Evolutionary conservation across 2,888 invertebrate genomes (phyloP).

Genomic region (Hypolimnas misippus): DNA sequence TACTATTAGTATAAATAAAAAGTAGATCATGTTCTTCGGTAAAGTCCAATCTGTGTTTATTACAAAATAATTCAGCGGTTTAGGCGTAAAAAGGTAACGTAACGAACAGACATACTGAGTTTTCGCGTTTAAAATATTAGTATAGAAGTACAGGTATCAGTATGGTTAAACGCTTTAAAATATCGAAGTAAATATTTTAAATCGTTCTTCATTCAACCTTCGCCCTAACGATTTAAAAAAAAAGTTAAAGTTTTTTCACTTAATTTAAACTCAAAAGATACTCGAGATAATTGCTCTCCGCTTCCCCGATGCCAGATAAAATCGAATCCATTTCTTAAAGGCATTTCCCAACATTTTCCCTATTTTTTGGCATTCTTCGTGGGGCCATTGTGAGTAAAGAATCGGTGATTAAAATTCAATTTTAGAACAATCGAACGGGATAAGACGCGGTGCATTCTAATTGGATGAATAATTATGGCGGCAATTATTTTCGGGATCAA

Average conservation of each 20-base stretch:
- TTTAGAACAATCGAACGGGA: constrained; percentile 79
- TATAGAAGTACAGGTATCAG: too few species aligned
- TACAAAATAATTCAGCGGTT: too few species aligned
- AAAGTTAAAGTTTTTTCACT: constrained; percentile 73
- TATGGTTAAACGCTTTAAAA: background rate
- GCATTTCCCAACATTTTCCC: constrained; percentile 76
- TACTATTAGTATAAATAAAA: too few species aligned
- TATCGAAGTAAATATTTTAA: background rate
- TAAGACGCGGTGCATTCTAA: constrained; percentile 79
- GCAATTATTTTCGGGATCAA: constrained; percentile 13
- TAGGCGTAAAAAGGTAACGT: too few species aligned
- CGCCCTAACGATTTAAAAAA: constrained; percentile 50
- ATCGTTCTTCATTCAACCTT: constrained; percentile 43
- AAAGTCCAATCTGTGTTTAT: too few species aligned
- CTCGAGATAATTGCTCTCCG: constrained; percentile 81
- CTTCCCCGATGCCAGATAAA: constrained; percentile 61
- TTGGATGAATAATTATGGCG: constrained; percentile 63
- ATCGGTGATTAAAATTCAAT: constrained; percentile 84
- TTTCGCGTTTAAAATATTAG: too few species aligned
- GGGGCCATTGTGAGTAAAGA: constrained; percentile 76
- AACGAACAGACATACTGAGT: too few species aligned
- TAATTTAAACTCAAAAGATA: constrained; percentile 84
- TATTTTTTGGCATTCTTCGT: constrained; percentile 78
- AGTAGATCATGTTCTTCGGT: too few species aligned
- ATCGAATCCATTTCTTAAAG: constrained; percentile 75